Percentiles rank a stretch among this genome's conserved stretches.
phyloP scores from a whole-genome alignment of 2,888 invertebrate species.

The Metallyticus violacea region DNA sequence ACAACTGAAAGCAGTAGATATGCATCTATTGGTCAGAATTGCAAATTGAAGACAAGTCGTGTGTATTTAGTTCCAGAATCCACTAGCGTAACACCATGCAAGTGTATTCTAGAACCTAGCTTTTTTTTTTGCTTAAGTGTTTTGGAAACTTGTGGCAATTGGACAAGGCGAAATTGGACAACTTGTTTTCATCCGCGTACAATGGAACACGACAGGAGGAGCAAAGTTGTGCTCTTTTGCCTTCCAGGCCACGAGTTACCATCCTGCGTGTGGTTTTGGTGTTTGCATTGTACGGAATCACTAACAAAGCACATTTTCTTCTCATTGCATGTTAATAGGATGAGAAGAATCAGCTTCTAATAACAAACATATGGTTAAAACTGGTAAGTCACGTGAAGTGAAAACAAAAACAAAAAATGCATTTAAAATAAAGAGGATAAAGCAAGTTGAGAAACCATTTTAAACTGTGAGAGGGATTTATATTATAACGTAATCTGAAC shows the following conservation, averaged over 20 bases:
- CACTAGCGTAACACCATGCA: neutral
- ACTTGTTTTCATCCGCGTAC: neutral
- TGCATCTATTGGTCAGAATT: neutral
- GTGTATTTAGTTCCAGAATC: slow-evolving; percentile 19
- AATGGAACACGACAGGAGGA: neutral
- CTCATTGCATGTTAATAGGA: slow-evolving; percentile 62
- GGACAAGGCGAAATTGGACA: neutral
- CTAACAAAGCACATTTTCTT: slow-evolving; percentile 43
- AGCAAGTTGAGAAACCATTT: slow-evolving; percentile 27
- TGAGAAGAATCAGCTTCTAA: slow-evolving; percentile 95
- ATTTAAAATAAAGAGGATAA: slow-evolving; percentile 33
- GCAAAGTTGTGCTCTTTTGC: neutral
- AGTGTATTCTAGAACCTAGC: slow-evolving; percentile 25
- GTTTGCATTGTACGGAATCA: slow-evolving; percentile 35
- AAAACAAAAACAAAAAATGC: slow-evolving; percentile 28
- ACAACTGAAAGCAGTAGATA: neutral
- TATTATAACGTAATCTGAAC: neutral
- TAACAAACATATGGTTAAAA: slow-evolving; percentile 96
- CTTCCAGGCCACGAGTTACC: neutral
- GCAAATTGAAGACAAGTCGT: neutral
- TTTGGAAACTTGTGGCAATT: slow-evolving; percentile 3
- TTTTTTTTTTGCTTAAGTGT: slow-evolving; percentile 32
- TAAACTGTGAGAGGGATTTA: neutral
- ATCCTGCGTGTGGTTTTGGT: slow-evolving; percentile 31
- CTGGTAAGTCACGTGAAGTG: slow-evolving; percentile 67